These are phyloP conservation scores for Dicyrtoma fusca DNA, from an alignment of 2,888 invertebrate species.

Conservation along the genomic window DNA sequence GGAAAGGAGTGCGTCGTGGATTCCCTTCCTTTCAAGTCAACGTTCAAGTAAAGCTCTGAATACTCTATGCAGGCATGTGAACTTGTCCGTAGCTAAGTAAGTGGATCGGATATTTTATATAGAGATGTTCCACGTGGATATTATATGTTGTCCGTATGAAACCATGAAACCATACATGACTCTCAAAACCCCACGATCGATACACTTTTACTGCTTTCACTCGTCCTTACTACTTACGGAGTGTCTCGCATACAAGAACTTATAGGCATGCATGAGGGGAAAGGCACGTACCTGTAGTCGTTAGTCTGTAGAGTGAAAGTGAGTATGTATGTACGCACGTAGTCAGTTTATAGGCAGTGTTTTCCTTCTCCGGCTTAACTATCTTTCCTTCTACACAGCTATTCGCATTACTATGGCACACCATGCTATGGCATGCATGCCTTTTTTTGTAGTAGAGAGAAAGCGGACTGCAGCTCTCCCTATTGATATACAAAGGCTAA, in stretches of 20 bases:
- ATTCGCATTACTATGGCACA: too few species aligned
- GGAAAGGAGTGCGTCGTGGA: conserved; percentile 31
- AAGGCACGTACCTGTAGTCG: neutral
- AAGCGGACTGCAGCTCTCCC: too few species aligned
- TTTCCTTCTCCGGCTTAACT: too few species aligned
- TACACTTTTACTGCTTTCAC: conserved; percentile 29
- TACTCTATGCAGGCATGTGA: conserved; percentile 29
- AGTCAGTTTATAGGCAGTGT: too few species aligned
- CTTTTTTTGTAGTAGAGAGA: too few species aligned
- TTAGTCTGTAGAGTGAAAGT: too few species aligned
- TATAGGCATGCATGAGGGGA: too few species aligned
- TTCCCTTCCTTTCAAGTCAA: conserved; percentile 30
- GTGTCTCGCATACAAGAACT: too few species aligned
- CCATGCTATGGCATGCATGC: too few species aligned
- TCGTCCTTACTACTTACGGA: conserved; percentile 5
- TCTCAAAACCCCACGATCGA: conserved; percentile 29
- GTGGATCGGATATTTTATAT: neutral
- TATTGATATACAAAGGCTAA: too few species aligned
- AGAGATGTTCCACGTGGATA: neutral
- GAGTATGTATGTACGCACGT: too few species aligned
- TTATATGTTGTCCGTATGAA: neutral
- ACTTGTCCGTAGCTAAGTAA: conserved; percentile 7
- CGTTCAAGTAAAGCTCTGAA: conserved; percentile 25
- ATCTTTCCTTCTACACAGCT: too few species aligned
- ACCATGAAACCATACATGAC: conserved; percentile 21